A percentile compares a stretch with the other conserved stretches of the same genome.
Evolutionary conservation across 2,797 vertebrate species (phyloP).

Genomic region (Apogon hyalosoma): DNA sequence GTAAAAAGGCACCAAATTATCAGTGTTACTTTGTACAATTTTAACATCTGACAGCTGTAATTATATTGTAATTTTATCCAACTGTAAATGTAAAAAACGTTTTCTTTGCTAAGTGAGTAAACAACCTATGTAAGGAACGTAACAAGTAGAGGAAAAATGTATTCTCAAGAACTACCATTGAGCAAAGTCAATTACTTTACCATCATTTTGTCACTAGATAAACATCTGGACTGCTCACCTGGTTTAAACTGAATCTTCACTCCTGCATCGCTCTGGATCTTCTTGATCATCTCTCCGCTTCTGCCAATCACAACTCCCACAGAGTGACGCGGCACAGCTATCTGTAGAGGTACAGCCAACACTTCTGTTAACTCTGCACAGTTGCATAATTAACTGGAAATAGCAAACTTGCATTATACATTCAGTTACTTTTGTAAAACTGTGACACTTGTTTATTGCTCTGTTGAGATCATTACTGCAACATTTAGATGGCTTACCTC

Average conservation of each 20-base stretch:
- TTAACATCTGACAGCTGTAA: background rate
- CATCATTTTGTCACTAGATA: background rate
- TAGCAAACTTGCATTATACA: background rate
- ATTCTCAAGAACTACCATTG: background rate
- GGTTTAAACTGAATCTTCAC: conserved; percentile 98
- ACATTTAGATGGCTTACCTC: conserved; percentile 68
- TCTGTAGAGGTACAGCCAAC: conserved; percentile 74
- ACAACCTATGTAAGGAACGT: background rate
- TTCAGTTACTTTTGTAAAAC: background rate
- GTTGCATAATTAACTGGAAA: background rate
- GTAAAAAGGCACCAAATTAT: too few species aligned
- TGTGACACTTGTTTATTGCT: background rate
- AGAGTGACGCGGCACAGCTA: conserved; percentile 93
- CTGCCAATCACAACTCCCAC: conserved; percentile 96
- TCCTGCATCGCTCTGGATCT: conserved; percentile 95
- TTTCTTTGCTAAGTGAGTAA: background rate
- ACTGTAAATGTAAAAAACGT: background rate
- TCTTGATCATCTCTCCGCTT: conserved; percentile 97
- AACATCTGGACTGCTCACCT: conserved; percentile 76
- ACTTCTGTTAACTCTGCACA: background rate
- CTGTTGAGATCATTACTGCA: background rate
- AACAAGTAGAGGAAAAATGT: background rate
- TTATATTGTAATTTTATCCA: background rate
- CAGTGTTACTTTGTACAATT: background rate
- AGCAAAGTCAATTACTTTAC: background rate